A percentile compares a stretch with the other conserved stretches of the same genome.
phyloP scores from a whole-genome alignment of 1,140 invertebrate genomes.

The Asbolus verrucosus region DNA sequence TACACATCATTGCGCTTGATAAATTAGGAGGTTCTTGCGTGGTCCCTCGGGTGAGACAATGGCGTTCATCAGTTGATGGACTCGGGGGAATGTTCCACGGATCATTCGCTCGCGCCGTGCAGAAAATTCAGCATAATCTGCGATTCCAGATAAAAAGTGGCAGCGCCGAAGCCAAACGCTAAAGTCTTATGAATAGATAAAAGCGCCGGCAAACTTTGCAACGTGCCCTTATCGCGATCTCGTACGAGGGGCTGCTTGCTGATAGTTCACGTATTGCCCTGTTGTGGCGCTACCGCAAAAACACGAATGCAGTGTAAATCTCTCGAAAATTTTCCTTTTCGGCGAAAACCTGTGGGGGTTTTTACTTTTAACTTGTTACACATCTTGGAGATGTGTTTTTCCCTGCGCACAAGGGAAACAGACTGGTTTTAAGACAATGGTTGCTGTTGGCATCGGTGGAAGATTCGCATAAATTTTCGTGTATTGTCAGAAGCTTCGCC shows the following conservation, averaged over 20 bases:
- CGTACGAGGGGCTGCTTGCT: slow-evolving; percentile 17
- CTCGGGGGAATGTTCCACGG: slow-evolving; percentile 32
- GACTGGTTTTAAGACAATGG: slow-evolving; percentile 16
- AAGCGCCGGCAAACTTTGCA: slow-evolving; percentile 32
- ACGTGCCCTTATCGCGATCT: slow-evolving; percentile 9
- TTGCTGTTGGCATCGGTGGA: too few relatives aligned
- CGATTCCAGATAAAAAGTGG: slow-evolving; percentile 26
- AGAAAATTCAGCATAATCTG: slow-evolving; percentile 29
- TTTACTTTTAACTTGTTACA: slow-evolving; percentile 28
- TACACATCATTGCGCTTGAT: slow-evolving; percentile 43
- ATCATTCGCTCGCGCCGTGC: slow-evolving; percentile 17
- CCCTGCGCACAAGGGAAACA: slow-evolving; percentile 16
- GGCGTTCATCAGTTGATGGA: slow-evolving; percentile 43
- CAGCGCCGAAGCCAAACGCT: slow-evolving; percentile 25
- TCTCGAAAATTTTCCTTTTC: slow-evolving; percentile 18
- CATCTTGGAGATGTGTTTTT: slow-evolving; percentile 12
- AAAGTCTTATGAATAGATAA: slow-evolving; percentile 38
- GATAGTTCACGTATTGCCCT: slow-evolving; percentile 38
- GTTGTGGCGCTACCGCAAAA: slow-evolving; percentile 19
- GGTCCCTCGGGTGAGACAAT: slow-evolving; percentile 12
- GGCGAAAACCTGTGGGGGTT: slow-evolving; percentile 4
- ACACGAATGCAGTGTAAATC: slow-evolving; percentile 17
- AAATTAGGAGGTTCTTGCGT: slow-evolving; percentile 36
- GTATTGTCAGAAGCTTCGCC: too few relatives aligned
- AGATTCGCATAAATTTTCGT: too few relatives aligned